Base-by-base conservation (phyloP, 1,140 invertebrate genomes). In the Drosophila asahinai region DNA sequence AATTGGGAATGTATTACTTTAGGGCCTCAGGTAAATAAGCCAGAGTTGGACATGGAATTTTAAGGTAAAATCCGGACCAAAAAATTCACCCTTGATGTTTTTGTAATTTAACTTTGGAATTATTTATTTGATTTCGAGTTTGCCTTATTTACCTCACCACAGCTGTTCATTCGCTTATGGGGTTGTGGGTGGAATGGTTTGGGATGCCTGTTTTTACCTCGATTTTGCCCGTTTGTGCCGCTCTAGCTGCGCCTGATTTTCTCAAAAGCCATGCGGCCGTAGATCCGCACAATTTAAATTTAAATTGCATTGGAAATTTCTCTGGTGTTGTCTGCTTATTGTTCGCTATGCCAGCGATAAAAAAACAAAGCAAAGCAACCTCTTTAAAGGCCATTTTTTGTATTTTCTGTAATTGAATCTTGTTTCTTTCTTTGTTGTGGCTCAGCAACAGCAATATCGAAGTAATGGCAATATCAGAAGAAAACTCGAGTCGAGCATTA, bases 221-320 rank as follows among this genome's bases (percentile, higher is more conserved):
- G 70, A 66, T 78, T 83, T 70, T 42, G 15, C 40, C 40, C 40
- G 40, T 42, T 52, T 51, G 25, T 81, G 57, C 17, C 61, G 74
- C 33, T 77, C 48, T 54, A 51, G 57, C 45, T 64, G 62, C 54
- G 62, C 27, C 42, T 62, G 14, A 36, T 65, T 59, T 30, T 60
- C 72, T 89, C 66, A 51, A 89, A 87, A 87, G 81, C 61, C 86
- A 84, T 75, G 77, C 74, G 80, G 84, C 77, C 83, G 83, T 81
- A 89, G 82, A 87, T 87, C 84, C 84, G 77, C 61, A 78, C 84
- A 89, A 89, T 87, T 87, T 90, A 84, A 89, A 81, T 87, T 89
- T 81, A 89, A 87, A 87, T 87, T 84, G 66, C 74, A 81, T 75
- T 86, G 83, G 71, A 87, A 87, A 81, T 89, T 82, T 78, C 58